These are phyloP conservation scores for Phymatocera aterrima DNA, from an alignment of 2,888 invertebrate genomes.

Conservation along the genomic window DNA sequence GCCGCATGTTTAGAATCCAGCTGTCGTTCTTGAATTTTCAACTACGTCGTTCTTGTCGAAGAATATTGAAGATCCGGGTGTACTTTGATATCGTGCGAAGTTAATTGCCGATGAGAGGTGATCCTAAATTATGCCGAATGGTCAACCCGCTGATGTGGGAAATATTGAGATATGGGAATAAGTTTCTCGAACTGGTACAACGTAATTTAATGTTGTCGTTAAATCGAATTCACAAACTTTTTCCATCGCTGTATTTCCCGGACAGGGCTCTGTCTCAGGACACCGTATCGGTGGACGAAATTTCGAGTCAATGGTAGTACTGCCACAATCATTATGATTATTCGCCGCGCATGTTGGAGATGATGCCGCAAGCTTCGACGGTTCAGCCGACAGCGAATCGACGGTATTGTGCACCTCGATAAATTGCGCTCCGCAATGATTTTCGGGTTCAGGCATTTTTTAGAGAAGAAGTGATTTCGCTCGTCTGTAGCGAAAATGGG, in stretches of 20 bases:
- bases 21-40: no score
- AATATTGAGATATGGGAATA: no score
- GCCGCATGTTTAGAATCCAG: no score
- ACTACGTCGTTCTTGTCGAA: no score
- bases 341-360: not conserved
- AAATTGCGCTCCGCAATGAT: not conserved
- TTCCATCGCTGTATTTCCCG: not conserved
- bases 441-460: slow-evolving; percentile 12
- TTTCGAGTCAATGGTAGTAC: not conserved
- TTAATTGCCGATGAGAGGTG: no score
- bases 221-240: not conserved
- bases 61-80: no score
- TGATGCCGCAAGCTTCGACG: not conserved
- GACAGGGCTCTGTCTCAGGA: slow-evolving; percentile 2
- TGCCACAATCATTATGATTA: not conserved
- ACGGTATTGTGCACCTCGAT: not conserved
- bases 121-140: no score
- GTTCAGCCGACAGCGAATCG: not conserved
- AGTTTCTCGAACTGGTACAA: no score
- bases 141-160: no score
- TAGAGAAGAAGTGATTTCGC: not conserved
- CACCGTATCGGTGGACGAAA: not conserved
- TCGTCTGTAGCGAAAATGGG: not conserved
- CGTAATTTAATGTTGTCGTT: not conserved
- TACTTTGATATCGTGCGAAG: no score